Percentiles rank a stretch among this genome's conserved stretches.
phyloP scores from a whole-genome alignment of 2,113 vertebrate genomes.

The Campylomormyrus tamandua region DNA sequence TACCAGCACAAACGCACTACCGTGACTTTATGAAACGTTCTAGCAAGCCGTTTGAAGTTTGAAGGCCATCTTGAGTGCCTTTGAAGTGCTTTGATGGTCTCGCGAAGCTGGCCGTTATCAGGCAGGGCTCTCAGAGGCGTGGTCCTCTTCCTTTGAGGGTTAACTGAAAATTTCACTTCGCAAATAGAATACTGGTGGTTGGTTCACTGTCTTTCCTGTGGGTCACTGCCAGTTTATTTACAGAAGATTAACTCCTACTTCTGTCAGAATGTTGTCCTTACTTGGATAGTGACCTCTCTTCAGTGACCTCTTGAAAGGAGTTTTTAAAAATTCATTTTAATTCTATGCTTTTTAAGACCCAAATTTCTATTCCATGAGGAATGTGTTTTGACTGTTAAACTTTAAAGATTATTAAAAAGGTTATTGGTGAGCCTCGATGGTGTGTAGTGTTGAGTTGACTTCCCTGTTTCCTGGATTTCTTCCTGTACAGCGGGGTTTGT shows the following conservation, averaged over 20 bases:
- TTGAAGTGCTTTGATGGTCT: background rate
- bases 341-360: background rate
- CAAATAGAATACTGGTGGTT: background rate
- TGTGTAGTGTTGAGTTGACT: background rate
- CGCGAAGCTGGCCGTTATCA: background rate
- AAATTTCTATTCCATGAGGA: background rate
- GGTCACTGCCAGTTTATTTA: slow-evolving; percentile 1
- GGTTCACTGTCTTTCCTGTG: background rate
- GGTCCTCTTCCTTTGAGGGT: background rate
- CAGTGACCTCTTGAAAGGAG: background rate
- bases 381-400: background rate
- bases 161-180: background rate
- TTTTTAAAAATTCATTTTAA: background rate
- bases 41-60: slow-evolving; percentile 2
- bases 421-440: background rate
- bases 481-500: background rate
- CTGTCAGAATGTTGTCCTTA: background rate
- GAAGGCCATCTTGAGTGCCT: background rate
- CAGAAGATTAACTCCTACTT: slow-evolving; percentile 4
- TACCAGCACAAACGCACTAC: background rate
- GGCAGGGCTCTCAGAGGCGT: background rate
- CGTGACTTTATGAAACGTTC: background rate
- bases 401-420: no score
- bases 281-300: background rate
- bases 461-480: background rate